phyloP scores from a whole-genome alignment of 2,888 invertebrate species.

The Gasteruption jaculator region DNA sequence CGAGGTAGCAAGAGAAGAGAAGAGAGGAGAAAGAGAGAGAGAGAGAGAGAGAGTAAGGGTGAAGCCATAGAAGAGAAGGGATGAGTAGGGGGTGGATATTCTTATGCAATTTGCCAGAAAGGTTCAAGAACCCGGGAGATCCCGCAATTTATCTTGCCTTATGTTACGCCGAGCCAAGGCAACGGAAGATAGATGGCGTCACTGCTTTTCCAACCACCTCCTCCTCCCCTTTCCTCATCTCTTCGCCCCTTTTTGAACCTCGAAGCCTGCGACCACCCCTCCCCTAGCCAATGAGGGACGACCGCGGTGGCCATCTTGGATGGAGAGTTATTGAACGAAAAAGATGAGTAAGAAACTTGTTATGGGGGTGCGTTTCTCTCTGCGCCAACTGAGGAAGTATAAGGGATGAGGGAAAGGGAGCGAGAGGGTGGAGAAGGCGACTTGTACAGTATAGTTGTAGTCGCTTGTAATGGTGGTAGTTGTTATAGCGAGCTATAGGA shows the following conservation, averaged over 20 bases:
- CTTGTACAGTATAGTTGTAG: too few relatives aligned
- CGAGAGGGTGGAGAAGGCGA: conserved; percentile 40
- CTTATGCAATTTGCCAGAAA: conserved; percentile 54
- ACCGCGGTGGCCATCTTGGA: conserved; percentile 54
- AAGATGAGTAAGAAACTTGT: conserved; percentile 54
- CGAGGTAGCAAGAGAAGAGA: conserved; percentile 30
- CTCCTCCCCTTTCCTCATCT: conserved; percentile 25
- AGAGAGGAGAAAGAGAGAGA: conserved; percentile 24
- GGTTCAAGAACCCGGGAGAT: conserved; percentile 53
- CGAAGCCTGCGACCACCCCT: conserved; percentile 47
- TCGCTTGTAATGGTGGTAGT: too few relatives aligned
- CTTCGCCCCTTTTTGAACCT: conserved; percentile 28
- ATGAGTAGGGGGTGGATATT: conserved; percentile 44
- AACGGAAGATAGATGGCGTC: conserved; percentile 53
- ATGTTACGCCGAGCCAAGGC: conserved; percentile 53
- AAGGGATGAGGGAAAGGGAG: conserved; percentile 26
- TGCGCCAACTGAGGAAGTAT: conserved; percentile 28
- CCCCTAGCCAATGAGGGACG: conserved; percentile 53
- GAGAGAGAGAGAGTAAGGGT: conserved; percentile 13
- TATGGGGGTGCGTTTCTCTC: conserved; percentile 48
- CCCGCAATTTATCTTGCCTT: conserved; percentile 54
- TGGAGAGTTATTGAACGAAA: conserved; percentile 54
- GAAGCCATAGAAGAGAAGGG: conserved; percentile 14
- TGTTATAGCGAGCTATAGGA: too few relatives aligned
- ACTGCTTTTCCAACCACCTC: conserved; percentile 47